These are phyloP conservation scores for Eurystomus gularis DNA, from an alignment of 2,113 vertebrate species.

Conservation along the genomic window DNA sequence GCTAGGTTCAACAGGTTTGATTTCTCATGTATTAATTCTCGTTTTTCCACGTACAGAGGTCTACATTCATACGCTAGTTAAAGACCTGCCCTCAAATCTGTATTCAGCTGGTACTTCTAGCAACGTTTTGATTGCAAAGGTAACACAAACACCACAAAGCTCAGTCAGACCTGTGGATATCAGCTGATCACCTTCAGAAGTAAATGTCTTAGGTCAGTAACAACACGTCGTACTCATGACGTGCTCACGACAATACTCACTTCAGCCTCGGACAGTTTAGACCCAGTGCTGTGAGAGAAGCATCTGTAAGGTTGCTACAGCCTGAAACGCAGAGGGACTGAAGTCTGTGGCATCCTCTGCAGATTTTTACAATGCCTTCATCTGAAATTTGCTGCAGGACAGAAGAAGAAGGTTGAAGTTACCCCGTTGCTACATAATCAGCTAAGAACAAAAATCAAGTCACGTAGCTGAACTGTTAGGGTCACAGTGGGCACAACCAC, in stretches of 20 bases:
- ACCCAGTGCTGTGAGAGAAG: conserved; percentile 89
- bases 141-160: not conserved
- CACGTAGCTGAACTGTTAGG: not conserved
- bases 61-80: not conserved
- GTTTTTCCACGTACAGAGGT: not conserved
- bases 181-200: not conserved
- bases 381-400: conserved; percentile 85
- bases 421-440: not conserved
- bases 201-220: not conserved
- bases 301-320: conserved; percentile 89
- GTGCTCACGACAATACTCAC: conserved; percentile 72
- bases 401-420: conserved; percentile 20
- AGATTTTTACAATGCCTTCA: conserved; percentile 88
- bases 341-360: conserved; percentile 86
- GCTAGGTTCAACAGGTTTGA: not conserved
- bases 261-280: conserved; percentile 90
- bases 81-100: not conserved
- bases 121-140: not conserved
- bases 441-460: not conserved
- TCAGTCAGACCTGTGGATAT: not conserved
- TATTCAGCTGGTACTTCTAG: not conserved
- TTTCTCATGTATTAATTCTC: not conserved
- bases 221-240: not conserved
- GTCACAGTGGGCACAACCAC: not conserved
- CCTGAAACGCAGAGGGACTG: conserved; percentile 91